Base-by-base conservation (phyloP, 2,888 invertebrate species). In the Andrena camellia region DNA sequence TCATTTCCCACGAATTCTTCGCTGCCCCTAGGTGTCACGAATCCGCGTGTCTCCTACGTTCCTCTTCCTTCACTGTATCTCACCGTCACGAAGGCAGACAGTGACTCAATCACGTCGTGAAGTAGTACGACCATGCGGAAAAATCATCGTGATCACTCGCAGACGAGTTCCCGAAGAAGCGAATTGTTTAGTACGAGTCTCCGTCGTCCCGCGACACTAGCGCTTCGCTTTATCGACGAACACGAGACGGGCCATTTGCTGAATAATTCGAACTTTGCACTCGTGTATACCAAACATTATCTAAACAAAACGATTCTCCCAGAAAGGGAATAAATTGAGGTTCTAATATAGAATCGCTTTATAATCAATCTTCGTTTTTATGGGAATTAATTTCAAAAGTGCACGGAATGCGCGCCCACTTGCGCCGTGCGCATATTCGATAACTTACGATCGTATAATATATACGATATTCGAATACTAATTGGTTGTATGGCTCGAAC, bases 1-100 rank as follows among this genome's bases (percentile, higher is more conserved):
- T 83, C 93, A 93, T 93, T 81, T 73, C 82, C 83, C 29, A n/a
- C 13, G 1, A 68, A 59, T 78, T 42, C 35, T 31, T 70, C 20
- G 48, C 62, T 70, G 59, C 60, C 26, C 35, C 26, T 7, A 10
- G 13, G 0, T 67, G 71, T 52, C 35, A 78, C 67, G 13, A 31
- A 26, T 52, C 7, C 50, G n/a, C 35, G 0, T 57, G 29, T 20
- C 57, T 52, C 48, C 66, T 35, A 17, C 23, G 29, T 50, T 59
- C 42, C 42, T 17, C 42, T 42, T 42, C 42, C 42, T 42, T 42
- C 42, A 4, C 42, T 17, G 17, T 59, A 50, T 70, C 50, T 66
- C 59, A 72, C 75, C 35, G 73, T 57, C 52, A 71, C 77, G 8
- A 60, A 52, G 63, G 31, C 7, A 33, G 33, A 69, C 71, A 78